phyloP scores from a whole-genome alignment of 2,888 invertebrate species.

The Sinopyrophorus schimmeli region DNA sequence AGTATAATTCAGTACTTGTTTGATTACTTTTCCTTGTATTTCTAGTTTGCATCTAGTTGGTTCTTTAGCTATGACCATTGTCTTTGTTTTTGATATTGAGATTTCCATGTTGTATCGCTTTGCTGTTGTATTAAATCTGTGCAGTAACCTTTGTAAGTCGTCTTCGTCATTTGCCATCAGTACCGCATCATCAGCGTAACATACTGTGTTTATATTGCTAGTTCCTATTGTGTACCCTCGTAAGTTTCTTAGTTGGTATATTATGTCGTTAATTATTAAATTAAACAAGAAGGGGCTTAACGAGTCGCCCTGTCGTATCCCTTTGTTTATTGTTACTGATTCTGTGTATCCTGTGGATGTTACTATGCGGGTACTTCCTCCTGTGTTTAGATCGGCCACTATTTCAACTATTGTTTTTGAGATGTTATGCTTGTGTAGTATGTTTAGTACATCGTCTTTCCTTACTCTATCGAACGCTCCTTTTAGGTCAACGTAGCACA shows the following conservation, averaged over 20 bases:
- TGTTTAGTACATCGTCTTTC: too few relatives aligned
- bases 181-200: conserved; percentile 1
- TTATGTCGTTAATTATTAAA: background rate
- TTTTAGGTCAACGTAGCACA: too few relatives aligned
- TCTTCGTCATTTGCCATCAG: conserved; percentile 2
- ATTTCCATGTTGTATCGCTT: conserved; percentile 1
- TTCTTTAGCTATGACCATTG: too few relatives aligned
- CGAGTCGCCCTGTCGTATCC: conserved; percentile 1
- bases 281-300: background rate
- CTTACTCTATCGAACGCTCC: too few relatives aligned
- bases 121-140: background rate
- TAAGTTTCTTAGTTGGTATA: conserved; percentile 3
- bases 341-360: background rate
- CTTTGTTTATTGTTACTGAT: background rate
- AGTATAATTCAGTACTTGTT: conserved; percentile 1
- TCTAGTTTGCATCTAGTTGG: too few relatives aligned
- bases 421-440: too few relatives aligned
- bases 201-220: too few relatives aligned
- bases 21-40: conserved; percentile 1
- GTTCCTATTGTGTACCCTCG: conserved; percentile 1
- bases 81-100: too few relatives aligned
- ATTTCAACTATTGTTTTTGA: background rate
- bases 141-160: conserved; percentile 1
- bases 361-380: conserved; percentile 1
- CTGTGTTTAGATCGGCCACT: background rate